Base-by-base conservation (phyloP, 2,888 invertebrate genomes). In the Zaprionus obscuricornis region DNA sequence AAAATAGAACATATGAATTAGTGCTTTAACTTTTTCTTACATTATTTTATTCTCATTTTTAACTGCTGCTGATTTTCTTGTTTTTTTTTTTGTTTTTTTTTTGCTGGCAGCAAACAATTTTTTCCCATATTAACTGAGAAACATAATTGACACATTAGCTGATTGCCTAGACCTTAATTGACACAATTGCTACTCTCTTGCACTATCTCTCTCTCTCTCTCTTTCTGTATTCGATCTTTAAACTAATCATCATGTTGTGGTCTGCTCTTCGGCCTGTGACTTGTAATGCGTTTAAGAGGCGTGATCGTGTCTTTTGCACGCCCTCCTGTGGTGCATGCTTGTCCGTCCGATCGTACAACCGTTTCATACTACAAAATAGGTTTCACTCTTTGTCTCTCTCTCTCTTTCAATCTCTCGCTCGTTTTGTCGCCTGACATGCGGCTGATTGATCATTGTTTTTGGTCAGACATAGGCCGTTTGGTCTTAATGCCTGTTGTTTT, bases 121-220 rank as follows among this genome's bases (percentile, higher is more conserved):
- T 56, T 73, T 74, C 74, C 71, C 71, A 76, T 76, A 76, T 81
- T 72, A 78, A 66, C 62, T 31, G 36, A 66, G 73, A 75, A 84
- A 56, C 71, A 79, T 85, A 83, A 85, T 83, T 83, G 85, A 85
- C 82, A 85, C 85, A 85, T 83, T 79, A 85, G 77, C 74, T 59
- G 70, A 66, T 63, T 64, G 75, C 54, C 74, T 59, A 69, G 66
- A 66, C 69, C 79, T 67, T 74, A 74, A 74, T 74, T 74, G 73
- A 74, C 74, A 74, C 39, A 8, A 17, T 29, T 16, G 26, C 27
- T 16, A 14, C 17, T 40, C 54, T 18, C 34, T 49, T 13, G 54
- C 72, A 47, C 62, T 54, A 39, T 55, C 27, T 49, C 52, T 49
- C 18, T 27, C 24, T 26, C 46, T 24, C 31, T 13, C 31, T 54